These are phyloP conservation scores for Drosophila mettleri DNA, from an alignment of 2,888 invertebrate genomes.

Conservation along the genomic window DNA sequence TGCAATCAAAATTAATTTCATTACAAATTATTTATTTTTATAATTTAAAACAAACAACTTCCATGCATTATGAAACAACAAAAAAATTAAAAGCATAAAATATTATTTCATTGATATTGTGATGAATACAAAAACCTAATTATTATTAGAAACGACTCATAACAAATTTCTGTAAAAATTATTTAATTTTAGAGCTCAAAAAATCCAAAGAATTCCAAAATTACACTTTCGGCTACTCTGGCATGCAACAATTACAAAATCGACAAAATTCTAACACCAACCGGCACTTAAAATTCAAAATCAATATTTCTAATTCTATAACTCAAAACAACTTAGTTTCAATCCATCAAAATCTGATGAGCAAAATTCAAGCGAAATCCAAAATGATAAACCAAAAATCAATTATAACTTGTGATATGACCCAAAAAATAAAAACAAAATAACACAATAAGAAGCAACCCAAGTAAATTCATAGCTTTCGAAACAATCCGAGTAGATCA, in stretches of 20 bases:
- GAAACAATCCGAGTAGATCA: constrained; percentile 19
- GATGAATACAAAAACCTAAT: not conserved
- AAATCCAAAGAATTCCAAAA: constrained; percentile 43
- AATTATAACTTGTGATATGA: constrained; percentile 13
- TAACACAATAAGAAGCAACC: not conserved
- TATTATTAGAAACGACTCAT: constrained; percentile 8
- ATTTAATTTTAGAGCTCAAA: constrained; percentile 50
- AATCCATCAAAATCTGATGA: constrained; percentile 12
- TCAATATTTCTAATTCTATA: constrained; percentile 32
- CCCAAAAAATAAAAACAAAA: not conserved
- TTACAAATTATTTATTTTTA: too few species aligned
- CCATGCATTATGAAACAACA: too few species aligned
- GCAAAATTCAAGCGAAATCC: constrained; percentile 16
- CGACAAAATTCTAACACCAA: not conserved
- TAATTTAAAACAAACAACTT: too few species aligned
- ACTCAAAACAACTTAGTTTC: constrained; percentile 13
- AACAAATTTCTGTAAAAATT: constrained; percentile 54
- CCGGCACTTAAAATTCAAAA: constrained; percentile 45
- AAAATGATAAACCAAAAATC: constrained; percentile 12
- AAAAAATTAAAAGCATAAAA: not conserved
- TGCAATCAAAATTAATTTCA: too few species aligned
- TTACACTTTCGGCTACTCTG: constrained; percentile 70
- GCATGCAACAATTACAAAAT: constrained; percentile 50
- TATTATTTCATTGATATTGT: not conserved
- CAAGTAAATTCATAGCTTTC: constrained; percentile 24